Conservation (phyloP, 2,797 vertebrate genomes). For the Sebastes vulpes region DNA sequence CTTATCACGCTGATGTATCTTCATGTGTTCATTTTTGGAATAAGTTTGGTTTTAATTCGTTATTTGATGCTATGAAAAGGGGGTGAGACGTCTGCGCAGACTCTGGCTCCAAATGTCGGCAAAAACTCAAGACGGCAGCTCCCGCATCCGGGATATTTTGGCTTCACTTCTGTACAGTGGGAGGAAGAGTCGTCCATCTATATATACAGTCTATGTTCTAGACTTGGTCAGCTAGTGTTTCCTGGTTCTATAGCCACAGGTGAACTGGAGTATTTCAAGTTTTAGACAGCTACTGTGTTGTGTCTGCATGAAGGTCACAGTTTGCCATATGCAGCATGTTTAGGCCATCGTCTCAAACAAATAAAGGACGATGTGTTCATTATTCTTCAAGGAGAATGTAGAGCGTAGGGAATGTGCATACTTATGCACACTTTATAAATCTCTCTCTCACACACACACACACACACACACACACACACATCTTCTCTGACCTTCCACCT, state of each 20-base stretch:
- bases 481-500: slow-evolving; percentile 76
- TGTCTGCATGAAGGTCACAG: slow-evolving; percentile 41
- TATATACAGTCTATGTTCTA: not conserved
- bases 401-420: slow-evolving; percentile 27
- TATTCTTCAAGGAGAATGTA: slow-evolving; percentile 48
- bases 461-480: not conserved
- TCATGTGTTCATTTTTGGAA: no score
- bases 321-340: slow-evolving; percentile 38
- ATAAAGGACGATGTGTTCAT: slow-evolving; percentile 37
- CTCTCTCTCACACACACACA: slow-evolving; percentile 27
- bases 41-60: no score
- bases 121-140: no score
- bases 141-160: no score
- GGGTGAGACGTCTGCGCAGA: no score
- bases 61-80: no score
- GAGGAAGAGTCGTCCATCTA: no score
- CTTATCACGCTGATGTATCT: no score
- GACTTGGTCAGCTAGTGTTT: slow-evolving; percentile 37
- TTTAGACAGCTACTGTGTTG: slow-evolving; percentile 36
- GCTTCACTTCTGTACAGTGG: no score
- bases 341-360: slow-evolving; percentile 36
- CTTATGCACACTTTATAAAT: slow-evolving; percentile 47
- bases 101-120: no score
- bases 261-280: slow-evolving; percentile 40
- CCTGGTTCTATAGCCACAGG: slow-evolving; percentile 44